Base-by-base conservation (phyloP, 2,797 vertebrate species). In the Mallotus villosus region DNA sequence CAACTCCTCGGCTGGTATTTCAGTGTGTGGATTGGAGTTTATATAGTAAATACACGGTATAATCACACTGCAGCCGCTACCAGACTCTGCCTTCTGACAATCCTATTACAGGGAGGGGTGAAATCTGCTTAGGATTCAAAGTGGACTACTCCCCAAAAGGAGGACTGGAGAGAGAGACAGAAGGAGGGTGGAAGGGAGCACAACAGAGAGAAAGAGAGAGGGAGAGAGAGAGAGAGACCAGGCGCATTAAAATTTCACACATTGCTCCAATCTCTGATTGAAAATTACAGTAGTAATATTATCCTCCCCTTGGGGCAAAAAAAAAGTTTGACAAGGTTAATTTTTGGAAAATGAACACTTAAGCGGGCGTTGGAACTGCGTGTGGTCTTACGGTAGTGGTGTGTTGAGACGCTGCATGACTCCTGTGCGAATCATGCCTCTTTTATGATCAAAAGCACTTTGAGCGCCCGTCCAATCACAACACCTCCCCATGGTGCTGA, bases 201-300 rank as follows among this genome's bases (percentile, higher is more conserved):
- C 22, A 61, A 61, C 67, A 61, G 67, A 79, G 72, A 63, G 41
- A 74, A 72, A 73, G 61, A n/a, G 68, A 63, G 41, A 74, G 73
- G 72, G 60, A n/a, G 68, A 73, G 61, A n/a, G 68, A 63, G 41
- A 74, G 73, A 73, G 60, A n/a, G 68, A 79, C 83, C 70, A 78
- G 81, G 78, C 75, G 77, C 79, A 84, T 86, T 86, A 75, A 86
- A 87, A 89, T 91, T 87, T 88, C 87, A 91, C 88, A 91, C 85
- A 84, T 84, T 81, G 63, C 68, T 74, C 81, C 41, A 86, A 85
- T 90, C 72, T 84, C 74, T 84, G 87, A 90, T 87, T 90, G 89
- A 90, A 89, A 90, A 89, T 90, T 87, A 86, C 81, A 87, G 84
- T 82, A 85, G 87, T 82, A 87, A 89, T 89, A 81, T 80, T 89